Percentiles rank a stretch among this genome's conserved stretches.
Conservation (phyloP, 2,888 invertebrate genomes). For the Lobophora halterata region DNA sequence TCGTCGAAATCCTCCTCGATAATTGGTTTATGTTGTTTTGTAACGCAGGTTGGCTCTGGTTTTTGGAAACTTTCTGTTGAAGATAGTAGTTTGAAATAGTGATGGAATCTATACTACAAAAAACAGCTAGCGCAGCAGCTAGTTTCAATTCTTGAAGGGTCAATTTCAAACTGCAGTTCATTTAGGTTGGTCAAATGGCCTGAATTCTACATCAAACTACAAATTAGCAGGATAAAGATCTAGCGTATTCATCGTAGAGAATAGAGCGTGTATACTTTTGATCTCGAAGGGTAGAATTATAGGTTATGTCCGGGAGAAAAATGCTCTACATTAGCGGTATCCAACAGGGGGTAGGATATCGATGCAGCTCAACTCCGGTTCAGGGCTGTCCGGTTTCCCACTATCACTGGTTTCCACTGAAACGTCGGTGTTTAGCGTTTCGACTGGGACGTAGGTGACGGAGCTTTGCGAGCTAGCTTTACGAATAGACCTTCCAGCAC, state of each 20-base stretch:
- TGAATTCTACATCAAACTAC: constrained; percentile 40
- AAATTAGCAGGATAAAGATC: constrained; percentile 43
- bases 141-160: too few species aligned
- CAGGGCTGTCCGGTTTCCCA: constrained; percentile 72
- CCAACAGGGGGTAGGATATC: constrained; percentile 71
- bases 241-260: too few species aligned
- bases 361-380: constrained; percentile 65
- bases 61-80: constrained; percentile 57
- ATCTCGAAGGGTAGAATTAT: too few species aligned
- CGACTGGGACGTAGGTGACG: constrained; percentile 42
- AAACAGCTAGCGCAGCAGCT: too few species aligned
- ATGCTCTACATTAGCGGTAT: too few species aligned
- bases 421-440: constrained; percentile 59
- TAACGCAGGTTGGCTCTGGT: constrained; percentile 35
- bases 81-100: constrained; percentile 38
- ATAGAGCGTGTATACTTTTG: too few species aligned
- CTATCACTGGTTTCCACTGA: constrained; percentile 72
- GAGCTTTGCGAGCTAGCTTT: constrained; percentile 37
- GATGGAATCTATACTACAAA: too few species aligned
- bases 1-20: constrained; percentile 44
- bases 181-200: too few species aligned
- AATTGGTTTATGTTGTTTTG: constrained; percentile 34
- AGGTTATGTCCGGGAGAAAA: too few species aligned
- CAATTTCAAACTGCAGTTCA: too few species aligned
- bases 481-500: constrained; percentile 48